Conservation (phyloP, 1,140 invertebrate genomes). For the Leptoteleia sp. region DNA sequence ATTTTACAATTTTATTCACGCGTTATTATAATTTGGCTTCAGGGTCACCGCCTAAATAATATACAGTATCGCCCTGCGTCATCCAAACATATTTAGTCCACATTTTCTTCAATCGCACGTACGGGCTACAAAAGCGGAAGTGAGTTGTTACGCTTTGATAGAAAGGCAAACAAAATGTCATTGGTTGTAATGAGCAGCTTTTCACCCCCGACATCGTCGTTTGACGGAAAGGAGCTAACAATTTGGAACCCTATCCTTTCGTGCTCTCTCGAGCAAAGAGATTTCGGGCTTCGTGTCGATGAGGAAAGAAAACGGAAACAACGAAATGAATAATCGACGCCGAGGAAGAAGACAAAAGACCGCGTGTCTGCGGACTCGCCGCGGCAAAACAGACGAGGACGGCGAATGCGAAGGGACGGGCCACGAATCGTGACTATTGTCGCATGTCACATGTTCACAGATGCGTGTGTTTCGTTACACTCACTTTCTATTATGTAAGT, state of each 20-base stretch:
- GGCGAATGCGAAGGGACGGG: conserved; percentile 32
- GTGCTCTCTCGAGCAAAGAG: conserved; percentile 56
- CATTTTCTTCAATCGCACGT: conserved; percentile 44
- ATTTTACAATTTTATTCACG: conserved; percentile 15
- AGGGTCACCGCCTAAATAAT: conserved; percentile 37
- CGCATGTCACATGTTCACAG: conserved; percentile 52
- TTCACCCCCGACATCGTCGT: conserved; percentile 52
- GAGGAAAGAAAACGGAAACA: conserved; percentile 51
- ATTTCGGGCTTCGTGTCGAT: conserved; percentile 41
- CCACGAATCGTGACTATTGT: conserved; percentile 58
- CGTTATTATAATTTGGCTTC: conserved; percentile 27
- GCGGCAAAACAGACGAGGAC: conserved; percentile 21
- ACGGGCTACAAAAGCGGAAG: conserved; percentile 55
- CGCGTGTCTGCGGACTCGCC: not conserved
- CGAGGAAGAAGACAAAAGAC: conserved; percentile 32
- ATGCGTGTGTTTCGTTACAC: conserved; percentile 50
- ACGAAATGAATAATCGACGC: conserved; percentile 50
- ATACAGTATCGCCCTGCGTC: conserved; percentile 15
- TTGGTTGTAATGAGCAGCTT: conserved; percentile 61
- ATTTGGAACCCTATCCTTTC: conserved; percentile 56
- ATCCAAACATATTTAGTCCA: conserved; percentile 39
- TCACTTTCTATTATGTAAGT: conserved; percentile 64
- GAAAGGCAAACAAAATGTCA: conserved; percentile 68
- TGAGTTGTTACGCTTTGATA: conserved; percentile 66
- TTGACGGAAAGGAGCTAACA: conserved; percentile 55